Evolutionary conservation across 92 coral and sea anemone species (phyloP), one percentile per base, ranked within the genome.

Genomic region (Hydrozoanthus gracilis): DNA sequence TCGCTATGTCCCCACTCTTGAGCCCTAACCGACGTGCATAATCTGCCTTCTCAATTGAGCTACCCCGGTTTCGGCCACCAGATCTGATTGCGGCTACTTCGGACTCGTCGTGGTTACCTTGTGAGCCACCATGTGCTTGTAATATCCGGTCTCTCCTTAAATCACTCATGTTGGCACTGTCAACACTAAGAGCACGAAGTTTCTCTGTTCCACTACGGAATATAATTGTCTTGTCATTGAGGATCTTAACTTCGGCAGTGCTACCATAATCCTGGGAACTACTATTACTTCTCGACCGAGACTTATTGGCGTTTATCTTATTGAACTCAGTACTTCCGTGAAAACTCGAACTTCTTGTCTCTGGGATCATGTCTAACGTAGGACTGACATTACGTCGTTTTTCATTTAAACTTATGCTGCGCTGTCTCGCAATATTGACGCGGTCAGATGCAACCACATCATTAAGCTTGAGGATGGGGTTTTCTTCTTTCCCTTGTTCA

Each of bases 291-390:
- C 84, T 35, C 1, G 92, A 46, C 49, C 90, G 89, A 66, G 90
- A 84, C 51, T 93, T 86, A 14, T 64, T 90, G 10, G 71, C 62
- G 50, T 80, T 80, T 10, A 89, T 73, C 83, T 94, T 94, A 58
- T 90, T 83, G 60, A 94, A 92, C 64, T 96, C 98, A 3, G 98
- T 93, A 82, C 98, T 96, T 14, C 99, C 99, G 78, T 94, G 95
- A 60, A 96, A 96, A 85, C 99, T 96, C 3, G 99, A 93, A 86
- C 99, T 94, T 18, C 99, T 89, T 47, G 94, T 91, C 82, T 95
- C 98, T 62, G 98, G 94, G 46, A 92, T 90, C 18, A 96, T 93
- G 77, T 91, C 91, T 65, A 96, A 87, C 51, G 98, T 91, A 3
- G 99, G 99, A 60, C 96, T 94, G 27, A 91, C 92, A 48, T 89